phyloP scores from a whole-genome alignment of 2,888 invertebrate species.

The Leistus spinibarbis region DNA sequence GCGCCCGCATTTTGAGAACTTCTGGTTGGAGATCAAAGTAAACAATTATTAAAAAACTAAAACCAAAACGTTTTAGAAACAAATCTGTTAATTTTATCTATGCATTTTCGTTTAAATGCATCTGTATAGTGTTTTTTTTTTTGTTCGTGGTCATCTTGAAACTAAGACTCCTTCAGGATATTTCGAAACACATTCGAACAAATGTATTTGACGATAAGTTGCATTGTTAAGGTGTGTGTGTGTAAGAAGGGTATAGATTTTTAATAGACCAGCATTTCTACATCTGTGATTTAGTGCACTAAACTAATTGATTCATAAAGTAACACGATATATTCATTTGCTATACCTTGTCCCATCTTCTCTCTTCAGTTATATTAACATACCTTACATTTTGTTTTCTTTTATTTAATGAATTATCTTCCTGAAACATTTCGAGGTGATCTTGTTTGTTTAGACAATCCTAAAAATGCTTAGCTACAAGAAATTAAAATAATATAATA shows the following conservation, averaged over 20 bases:
- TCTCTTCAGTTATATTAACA: background rate
- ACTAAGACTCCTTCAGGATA: slow-evolving; percentile 8
- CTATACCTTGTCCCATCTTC: background rate
- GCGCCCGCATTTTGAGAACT: background rate
- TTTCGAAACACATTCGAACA: background rate
- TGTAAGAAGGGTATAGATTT: background rate
- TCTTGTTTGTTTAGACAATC: no score
- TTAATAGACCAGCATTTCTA: slow-evolving; percentile 35
- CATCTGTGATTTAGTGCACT: slow-evolving; percentile 21
- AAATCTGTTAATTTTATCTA: background rate
- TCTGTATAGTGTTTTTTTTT: background rate
- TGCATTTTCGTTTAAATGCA: background rate
- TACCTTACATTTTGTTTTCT: no score
- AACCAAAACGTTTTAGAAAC: background rate
- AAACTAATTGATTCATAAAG: slow-evolving; percentile 32
- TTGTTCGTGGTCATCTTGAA: background rate
- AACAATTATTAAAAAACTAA: background rate
- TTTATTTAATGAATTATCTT: no score
- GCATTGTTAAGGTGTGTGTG: slow-evolving; percentile 19
- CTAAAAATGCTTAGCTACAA: no score
- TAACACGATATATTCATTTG: slow-evolving; percentile 5
- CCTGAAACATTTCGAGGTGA: no score
- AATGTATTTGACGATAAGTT: slow-evolving; percentile 21
- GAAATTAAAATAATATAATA: no score
- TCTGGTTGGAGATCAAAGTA: background rate